Base-by-base conservation (phyloP, 2,888 invertebrate genomes). In the Magallana nippona region DNA sequence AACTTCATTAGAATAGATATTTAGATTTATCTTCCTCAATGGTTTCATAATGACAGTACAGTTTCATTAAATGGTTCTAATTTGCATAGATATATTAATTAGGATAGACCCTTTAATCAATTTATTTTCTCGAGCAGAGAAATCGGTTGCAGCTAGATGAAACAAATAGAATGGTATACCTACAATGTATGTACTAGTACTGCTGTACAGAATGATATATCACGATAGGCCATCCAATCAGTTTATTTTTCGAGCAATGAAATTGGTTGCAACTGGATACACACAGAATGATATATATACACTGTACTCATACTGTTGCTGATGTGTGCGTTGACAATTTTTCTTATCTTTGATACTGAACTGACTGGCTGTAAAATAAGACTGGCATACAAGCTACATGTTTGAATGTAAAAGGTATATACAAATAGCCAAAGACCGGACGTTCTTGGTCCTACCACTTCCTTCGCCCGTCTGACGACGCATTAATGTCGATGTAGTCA, bases 11-110 rank as follows among this genome's bases (percentile, higher is more conserved):
- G 22, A 63, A 44, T 44, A 44, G 44, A 44, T 8, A 44, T 63
- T 63, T 1, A 60, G 10, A 60, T 60, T 60, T 60, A 60, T 60
- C 19, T 60, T 60, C n/a, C n/a, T 8, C 17, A n/a, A n/a, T 22
- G 13, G 27, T 63, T 10, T 63, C 1, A 0, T 63, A 22, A 10
- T 10, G 22, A 63, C 22, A 22, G 22, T 1, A 27, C 3, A 3
- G 3, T 13, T 13, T 11, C 22, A 27, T 22, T 19, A 27, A 63
- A 3, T 32, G 27, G 13, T 17, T 60, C n/a, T n/a, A 63, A 63
- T 63, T 63, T 63, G 22, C 63, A 63, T 63, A 63, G 13, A 15
- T 60, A 60, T 60, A n/a, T 60, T 60, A n/a, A 60, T 60, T 60
- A 44, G 44, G 0, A 44, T 44, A 44, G 44, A 8, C 44, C 44